Evolutionary conservation across 2,797 vertebrate species (phyloP).

Genomic region (Mus spretus): DNA sequence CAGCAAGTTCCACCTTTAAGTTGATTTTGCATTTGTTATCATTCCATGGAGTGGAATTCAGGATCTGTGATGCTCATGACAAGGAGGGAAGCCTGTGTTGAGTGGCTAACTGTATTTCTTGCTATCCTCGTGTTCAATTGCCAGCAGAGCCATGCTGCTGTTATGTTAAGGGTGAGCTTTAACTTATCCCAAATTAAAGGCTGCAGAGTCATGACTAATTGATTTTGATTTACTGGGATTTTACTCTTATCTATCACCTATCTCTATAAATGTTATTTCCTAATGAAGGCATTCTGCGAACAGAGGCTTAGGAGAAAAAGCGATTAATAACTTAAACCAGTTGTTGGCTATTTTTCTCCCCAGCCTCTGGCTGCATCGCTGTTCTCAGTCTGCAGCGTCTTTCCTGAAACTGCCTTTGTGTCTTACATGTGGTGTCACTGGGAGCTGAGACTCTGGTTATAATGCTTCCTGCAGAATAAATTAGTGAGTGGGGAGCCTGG

Average conservation of each 20-base stretch:
- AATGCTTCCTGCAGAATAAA: not conserved
- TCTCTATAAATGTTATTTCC: constrained; percentile 13
- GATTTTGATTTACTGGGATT: constrained; percentile 45
- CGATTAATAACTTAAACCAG: not conserved
- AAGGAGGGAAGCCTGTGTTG: not conserved
- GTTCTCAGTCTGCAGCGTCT: not conserved
- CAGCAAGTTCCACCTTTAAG: not conserved
- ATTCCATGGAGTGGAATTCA: not conserved
- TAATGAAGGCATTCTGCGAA: constrained; percentile 3
- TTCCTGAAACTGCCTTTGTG: not conserved
- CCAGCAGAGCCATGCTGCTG: not conserved
- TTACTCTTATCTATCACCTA: not conserved
- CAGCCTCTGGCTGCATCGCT: not conserved
- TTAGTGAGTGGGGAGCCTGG: not conserved
- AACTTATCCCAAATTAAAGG: not conserved
- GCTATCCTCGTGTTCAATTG: not conserved
- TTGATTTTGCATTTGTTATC: not conserved
- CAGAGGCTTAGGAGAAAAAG: not conserved
- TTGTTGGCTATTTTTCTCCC: not conserved
- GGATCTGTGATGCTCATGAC: not conserved
- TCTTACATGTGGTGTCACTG: not conserved
- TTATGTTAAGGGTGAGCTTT: not conserved
- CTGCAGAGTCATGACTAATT: constrained; percentile 5
- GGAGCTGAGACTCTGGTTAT: not conserved
- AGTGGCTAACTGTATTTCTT: not conserved